phyloP scores from a whole-genome alignment of 2,113 vertebrate genomes.

The Cinclus cinclus region DNA sequence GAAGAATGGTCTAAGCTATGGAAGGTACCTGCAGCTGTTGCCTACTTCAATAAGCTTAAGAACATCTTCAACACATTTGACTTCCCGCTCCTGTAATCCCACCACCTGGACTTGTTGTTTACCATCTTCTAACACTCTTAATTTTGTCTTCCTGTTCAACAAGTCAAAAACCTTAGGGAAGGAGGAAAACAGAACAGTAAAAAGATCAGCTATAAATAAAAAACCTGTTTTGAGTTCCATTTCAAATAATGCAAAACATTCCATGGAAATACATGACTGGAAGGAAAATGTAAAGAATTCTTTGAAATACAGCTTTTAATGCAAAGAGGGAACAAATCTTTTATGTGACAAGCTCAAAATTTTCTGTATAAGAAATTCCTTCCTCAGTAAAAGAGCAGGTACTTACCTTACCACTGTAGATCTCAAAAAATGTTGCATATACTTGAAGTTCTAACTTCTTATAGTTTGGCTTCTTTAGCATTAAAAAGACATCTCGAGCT shows the following conservation, averaged over 20 bases:
- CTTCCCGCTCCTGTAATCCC: slow-evolving; percentile 92
- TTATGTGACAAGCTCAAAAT: neutral
- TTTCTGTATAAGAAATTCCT: neutral
- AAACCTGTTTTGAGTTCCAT: no score
- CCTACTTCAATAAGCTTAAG: slow-evolving; percentile 96
- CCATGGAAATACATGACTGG: neutral
- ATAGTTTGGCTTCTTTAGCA: slow-evolving; percentile 95
- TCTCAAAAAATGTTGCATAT: slow-evolving; percentile 97
- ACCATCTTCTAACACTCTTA: slow-evolving; percentile 95
- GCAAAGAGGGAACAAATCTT: neutral
- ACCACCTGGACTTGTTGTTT: slow-evolving; percentile 99
- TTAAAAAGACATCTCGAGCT: slow-evolving; percentile 97
- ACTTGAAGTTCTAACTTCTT: slow-evolving; percentile 98
- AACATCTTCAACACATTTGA: slow-evolving; percentile 96
- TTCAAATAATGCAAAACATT: neutral
- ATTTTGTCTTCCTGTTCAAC: slow-evolving; percentile 92
- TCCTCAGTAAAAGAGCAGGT: slow-evolving; percentile 54
- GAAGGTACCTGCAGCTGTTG: slow-evolving; percentile 94
- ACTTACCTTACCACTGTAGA: slow-evolving; percentile 95
- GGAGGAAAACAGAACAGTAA: neutral
- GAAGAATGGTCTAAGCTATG: neutral
- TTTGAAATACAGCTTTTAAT: neutral
- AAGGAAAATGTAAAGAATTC: neutral
- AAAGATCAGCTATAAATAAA: no score
- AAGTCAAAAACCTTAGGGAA: slow-evolving; percentile 91